A percentile compares a stretch with the other conserved stretches of the same genome.
phyloP scores from a whole-genome alignment of 2,113 vertebrate genomes.

The Equus przewalskii region DNA sequence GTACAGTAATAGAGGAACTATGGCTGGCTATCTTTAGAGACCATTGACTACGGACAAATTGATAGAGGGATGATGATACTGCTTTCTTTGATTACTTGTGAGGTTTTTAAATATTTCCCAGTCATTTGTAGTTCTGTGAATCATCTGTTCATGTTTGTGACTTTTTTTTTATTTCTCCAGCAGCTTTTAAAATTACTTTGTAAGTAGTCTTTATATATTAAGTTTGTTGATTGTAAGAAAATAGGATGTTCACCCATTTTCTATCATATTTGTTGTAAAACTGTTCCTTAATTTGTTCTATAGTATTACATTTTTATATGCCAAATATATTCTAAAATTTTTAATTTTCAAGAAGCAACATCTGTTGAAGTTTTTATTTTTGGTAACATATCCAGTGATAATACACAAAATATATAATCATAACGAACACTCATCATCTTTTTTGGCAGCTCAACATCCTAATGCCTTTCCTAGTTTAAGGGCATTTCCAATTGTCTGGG shows the following conservation, averaged over 20 bases:
- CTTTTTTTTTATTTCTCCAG: neutral
- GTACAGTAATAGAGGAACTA: neutral
- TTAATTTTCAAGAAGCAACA: neutral
- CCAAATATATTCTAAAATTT: neutral
- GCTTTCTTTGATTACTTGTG: neutral
- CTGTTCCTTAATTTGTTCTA: neutral
- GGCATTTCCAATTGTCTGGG: neutral
- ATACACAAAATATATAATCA: neutral
- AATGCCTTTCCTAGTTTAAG: neutral
- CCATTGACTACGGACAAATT: neutral
- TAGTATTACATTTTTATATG: neutral
- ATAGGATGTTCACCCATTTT: neutral
- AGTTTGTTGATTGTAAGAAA: neutral
- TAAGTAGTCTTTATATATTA: neutral
- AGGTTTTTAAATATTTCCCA: neutral
- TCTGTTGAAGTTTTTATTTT: neutral
- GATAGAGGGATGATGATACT: neutral
- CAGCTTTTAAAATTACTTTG: neutral
- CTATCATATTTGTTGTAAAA: neutral
- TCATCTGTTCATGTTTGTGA: neutral
- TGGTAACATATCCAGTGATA: neutral
- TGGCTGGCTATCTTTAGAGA: neutral
- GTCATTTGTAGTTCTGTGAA: neutral
- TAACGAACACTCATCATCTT: neutral
- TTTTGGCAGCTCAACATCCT: neutral